Evolutionary conservation across 2,113 vertebrate genomes (phyloP).

Genomic region (Pitta sordida): DNA sequence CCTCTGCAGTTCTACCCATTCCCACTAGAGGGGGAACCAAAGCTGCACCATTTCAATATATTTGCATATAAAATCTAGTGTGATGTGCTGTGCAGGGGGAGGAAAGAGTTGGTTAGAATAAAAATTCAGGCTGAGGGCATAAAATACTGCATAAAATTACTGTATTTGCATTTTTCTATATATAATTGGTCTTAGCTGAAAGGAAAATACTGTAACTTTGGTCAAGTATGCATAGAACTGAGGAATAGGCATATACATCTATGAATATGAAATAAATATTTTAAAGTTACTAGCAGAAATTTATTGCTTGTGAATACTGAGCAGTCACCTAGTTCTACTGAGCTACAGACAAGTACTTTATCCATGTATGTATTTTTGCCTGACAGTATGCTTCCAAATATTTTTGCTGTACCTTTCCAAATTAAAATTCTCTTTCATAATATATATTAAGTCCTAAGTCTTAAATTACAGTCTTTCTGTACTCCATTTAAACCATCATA

Average conservation of each 20-base stretch:
- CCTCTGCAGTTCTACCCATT: slow-evolving; percentile 46
- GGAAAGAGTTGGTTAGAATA: background rate
- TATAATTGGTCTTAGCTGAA: background rate
- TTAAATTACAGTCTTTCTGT: background rate
- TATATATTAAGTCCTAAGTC: background rate
- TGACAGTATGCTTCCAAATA: background rate
- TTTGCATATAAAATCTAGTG: slow-evolving; percentile 27
- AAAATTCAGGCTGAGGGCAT: background rate
- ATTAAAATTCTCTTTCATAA: background rate
- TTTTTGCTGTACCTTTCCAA: background rate
- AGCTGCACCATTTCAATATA: background rate
- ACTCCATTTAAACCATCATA: background rate
- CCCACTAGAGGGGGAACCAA: slow-evolving; percentile 71
- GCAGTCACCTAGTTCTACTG: background rate
- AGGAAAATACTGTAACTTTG: background rate
- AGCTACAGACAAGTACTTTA: background rate
- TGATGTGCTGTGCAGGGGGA: background rate
- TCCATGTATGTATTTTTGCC: background rate
- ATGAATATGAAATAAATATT: background rate
- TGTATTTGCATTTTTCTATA: background rate
- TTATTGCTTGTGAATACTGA: background rate
- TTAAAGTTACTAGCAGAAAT: background rate
- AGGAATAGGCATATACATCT: background rate
- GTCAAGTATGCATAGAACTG: background rate
- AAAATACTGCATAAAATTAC: background rate